Conservation (phyloP, 2,888 invertebrate species). For the Ornithoptera alexandrae region DNA sequence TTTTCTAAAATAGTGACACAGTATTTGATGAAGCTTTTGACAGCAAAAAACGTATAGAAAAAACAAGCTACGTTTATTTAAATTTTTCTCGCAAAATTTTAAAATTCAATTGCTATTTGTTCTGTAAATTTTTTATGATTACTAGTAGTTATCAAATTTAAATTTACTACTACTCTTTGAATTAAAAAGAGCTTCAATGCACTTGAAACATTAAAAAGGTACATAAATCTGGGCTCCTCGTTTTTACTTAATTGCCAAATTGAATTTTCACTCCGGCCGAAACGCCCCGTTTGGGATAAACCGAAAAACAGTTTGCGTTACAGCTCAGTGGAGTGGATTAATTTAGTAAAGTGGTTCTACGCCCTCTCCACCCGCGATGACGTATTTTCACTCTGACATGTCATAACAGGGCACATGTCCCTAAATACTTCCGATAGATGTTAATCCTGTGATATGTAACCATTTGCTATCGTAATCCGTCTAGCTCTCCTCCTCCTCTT, state of each 20-base stretch:
- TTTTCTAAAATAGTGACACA: too few species aligned
- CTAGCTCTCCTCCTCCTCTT: background rate
- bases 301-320: conserved; percentile 28
- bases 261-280: conserved; percentile 19
- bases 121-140: too few species aligned
- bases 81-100: too few species aligned
- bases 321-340: conserved; percentile 29
- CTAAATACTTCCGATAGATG: conserved; percentile 4
- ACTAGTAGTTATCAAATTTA: background rate
- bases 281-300: conserved; percentile 17
- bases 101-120: too few species aligned
- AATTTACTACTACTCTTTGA: background rate
- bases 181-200: too few species aligned
- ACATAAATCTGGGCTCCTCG: conserved; percentile 14
- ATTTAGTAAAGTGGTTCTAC: conserved; percentile 29
- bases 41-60: too few species aligned
- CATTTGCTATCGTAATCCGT: conserved; percentile 1
- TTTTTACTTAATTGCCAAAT: conserved; percentile 25
- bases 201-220: background rate
- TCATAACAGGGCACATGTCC: conserved; percentile 25
- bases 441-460: conserved; percentile 25
- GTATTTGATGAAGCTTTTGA: too few species aligned
- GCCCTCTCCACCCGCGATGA: conserved; percentile 28
- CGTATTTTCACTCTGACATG: conserved; percentile 18
- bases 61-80: too few species aligned